A percentile compares a stretch with the other conserved stretches of the same genome.
Conservation (phyloP, 35 echinoderm and acorn worm species). For the Anneissia japonica region DNA sequence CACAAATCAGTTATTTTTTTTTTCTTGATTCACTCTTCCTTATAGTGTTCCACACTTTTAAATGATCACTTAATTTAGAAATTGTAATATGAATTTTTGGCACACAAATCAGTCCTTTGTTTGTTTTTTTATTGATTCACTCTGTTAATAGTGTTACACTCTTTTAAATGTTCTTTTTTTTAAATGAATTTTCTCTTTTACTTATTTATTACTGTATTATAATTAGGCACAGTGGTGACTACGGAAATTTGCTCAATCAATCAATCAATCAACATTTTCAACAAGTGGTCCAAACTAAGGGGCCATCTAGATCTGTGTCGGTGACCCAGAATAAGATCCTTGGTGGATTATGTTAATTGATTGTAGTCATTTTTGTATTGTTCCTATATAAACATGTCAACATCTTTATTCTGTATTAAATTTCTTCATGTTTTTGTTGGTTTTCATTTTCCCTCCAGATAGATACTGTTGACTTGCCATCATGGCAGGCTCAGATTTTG, state of each 20-base stretch:
- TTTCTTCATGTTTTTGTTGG: neutral
- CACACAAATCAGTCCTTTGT: too few relatives aligned
- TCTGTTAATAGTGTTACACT: too few relatives aligned
- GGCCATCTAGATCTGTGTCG: neutral
- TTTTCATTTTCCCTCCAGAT: slow-evolving; percentile 48
- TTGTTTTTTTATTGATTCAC: too few relatives aligned
- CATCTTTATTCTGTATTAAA: neutral
- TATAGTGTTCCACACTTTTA: too few relatives aligned
- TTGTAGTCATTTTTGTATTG: neutral
- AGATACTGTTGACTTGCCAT: slow-evolving; percentile 70
- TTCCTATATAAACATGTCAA: neutral
- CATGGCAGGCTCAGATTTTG: slow-evolving; percentile 89
- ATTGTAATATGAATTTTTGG: too few relatives aligned
- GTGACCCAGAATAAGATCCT: neutral
- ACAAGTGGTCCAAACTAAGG: neutral
- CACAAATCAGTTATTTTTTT: too few relatives aligned
- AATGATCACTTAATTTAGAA: too few relatives aligned
- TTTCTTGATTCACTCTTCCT: too few relatives aligned
- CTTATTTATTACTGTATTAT: too few relatives aligned
- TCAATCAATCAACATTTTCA: neutral
- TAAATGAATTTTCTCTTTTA: too few relatives aligned
- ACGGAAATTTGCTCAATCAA: neutral
- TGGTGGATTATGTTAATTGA: neutral
- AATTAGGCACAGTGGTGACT: neutral
- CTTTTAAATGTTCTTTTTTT: too few relatives aligned